Evolutionary conservation across 2,888 invertebrate genomes (phyloP), one percentile per base, ranked within the genome.

Genomic region (Bellardia bayeri): DNA sequence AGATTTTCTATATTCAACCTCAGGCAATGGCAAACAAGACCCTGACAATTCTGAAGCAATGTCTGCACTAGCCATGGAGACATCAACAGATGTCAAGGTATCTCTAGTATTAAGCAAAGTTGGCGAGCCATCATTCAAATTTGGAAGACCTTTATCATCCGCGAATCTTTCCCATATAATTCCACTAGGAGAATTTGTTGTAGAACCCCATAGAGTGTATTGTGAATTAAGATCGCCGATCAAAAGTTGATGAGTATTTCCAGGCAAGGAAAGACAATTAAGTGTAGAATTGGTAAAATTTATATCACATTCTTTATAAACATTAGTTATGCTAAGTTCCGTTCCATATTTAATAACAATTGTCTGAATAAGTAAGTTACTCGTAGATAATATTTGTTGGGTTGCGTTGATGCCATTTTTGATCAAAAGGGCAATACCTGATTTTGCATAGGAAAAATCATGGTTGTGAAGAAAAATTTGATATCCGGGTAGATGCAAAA

Each of bases 11-110:
- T 54, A 54, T 54, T 54, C 54, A 14, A 49, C 56, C 1, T 78
- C 66, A 8, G 68, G 68, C 16, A 79, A 37, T 11, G 40, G 14
- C 40, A 76, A 23, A 54, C 64, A 49, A 16, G n/a, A n/a, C 76
- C 54, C 64, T 7, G 51, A 6, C 13, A 76, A 40, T n/a, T 3
- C 13, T 3, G 37, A 30, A 9, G 75, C 75, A 45, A 75, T 13
- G 8, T 61, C 42, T 7, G 16, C 14, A 51, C 63, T 64, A n/a
- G 14, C 2, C 74, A 61, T 61, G 8, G 74, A 30, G 14, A 74
- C 74, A 49, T 49, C 45, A 11, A 75, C 61, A 42, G 75, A 30
- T 5, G 64, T 63, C 2, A 75, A n/a, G 1, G 74, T 69, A 30
- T 49, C 23, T 9, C 23, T 45, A 23, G 68, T 56, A 4, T 13